Conservation (phyloP, 2,888 invertebrate genomes). For the Cotesia congregata region DNA sequence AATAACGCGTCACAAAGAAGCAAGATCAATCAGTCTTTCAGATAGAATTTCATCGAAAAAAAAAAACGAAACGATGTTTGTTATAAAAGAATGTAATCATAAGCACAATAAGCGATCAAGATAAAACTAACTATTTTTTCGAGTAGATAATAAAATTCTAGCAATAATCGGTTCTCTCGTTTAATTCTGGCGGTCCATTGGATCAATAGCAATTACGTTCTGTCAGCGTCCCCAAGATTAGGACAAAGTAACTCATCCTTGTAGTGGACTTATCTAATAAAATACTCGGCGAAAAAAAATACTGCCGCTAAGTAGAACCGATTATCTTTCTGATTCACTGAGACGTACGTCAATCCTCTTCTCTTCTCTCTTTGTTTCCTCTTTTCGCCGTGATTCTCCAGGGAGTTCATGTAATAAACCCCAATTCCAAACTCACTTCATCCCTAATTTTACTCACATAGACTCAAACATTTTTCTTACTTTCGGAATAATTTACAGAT, state of each 20-base stretch:
- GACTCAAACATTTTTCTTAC: no score
- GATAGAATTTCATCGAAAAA: no score
- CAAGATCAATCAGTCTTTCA: no score
- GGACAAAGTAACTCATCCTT: conserved; percentile 36
- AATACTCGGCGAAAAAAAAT: conserved; percentile 15
- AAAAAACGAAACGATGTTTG: no score
- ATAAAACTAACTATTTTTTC: not conserved
- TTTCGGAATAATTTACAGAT: no score
- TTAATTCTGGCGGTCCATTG: conserved; percentile 7
- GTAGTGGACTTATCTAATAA: not conserved
- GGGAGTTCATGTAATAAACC: conserved; percentile 45
- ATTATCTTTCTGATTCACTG: conserved; percentile 55
- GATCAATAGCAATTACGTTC: conserved; percentile 32
- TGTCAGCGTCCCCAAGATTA: conserved; percentile 31
- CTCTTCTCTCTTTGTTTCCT: conserved; percentile 30
- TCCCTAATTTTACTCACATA: not conserved
- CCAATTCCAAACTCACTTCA: conserved; percentile 35
- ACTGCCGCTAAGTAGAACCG: conserved; percentile 36
- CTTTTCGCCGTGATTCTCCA: conserved; percentile 37
- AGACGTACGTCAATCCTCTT: conserved; percentile 45
- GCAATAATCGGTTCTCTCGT: conserved; percentile 7
- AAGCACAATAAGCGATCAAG: not conserved
- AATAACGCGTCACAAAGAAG: no score
- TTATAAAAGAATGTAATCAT: not conserved
- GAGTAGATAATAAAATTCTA: not conserved